A percentile compares a stretch with the other conserved stretches of the same genome.
Conservation (phyloP, 2,888 invertebrate species). For the Pelosia muscerda region DNA sequence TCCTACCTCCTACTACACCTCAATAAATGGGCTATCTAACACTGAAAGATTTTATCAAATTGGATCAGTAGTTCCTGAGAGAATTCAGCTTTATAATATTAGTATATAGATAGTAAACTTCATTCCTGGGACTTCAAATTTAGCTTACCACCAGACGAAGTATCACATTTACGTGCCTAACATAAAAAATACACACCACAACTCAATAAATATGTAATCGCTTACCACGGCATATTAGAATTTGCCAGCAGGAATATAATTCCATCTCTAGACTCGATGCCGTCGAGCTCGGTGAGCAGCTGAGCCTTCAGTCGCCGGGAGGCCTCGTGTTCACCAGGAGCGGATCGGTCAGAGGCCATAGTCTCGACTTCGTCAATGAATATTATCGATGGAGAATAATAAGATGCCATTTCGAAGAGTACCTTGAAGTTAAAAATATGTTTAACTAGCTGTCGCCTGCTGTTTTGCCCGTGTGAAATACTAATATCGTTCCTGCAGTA, state of each 20-base stretch:
- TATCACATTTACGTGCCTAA: no score
- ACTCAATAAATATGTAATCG: neutral
- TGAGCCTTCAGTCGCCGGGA: conserved; percentile 96
- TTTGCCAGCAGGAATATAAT: conserved; percentile 93
- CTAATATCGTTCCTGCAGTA: no score
- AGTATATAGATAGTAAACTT: no score
- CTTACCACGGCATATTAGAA: conserved; percentile 96
- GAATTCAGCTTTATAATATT: no score
- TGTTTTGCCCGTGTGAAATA: neutral
- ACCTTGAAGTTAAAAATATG: conserved; percentile 76
- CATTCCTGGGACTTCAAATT: no score
- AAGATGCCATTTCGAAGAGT: conserved; percentile 94
- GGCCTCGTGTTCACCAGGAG: conserved; percentile 93
- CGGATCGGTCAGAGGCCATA: conserved; percentile 89
- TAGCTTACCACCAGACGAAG: no score
- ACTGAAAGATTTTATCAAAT: no score
- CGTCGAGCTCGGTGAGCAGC: conserved; percentile 95
- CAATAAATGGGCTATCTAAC: no score
- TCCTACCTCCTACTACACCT: no score
- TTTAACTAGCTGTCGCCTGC: neutral
- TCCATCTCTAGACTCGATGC: conserved; percentile 88
- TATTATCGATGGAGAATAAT: conserved; percentile 95
- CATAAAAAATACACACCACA: neutral
- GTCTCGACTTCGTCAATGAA: conserved; percentile 98
- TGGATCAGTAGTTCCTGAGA: no score